Evolutionary conservation across 2,113 vertebrate genomes (phyloP).

Genomic region (Eurypyga helias): DNA sequence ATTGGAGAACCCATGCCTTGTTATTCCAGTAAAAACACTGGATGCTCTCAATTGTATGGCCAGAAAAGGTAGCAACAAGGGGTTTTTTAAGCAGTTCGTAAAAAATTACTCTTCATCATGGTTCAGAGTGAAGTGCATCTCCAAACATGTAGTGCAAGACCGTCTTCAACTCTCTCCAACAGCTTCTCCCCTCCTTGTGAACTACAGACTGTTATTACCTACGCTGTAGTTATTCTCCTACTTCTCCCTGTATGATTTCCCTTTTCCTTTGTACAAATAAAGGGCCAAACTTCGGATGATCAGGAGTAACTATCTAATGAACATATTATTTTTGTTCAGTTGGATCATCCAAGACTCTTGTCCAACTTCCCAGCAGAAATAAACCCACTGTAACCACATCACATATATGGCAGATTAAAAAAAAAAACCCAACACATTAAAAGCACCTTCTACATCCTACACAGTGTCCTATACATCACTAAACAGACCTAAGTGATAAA

Average conservation of each 20-base stretch:
- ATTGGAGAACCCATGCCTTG: not conserved
- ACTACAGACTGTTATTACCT: not conserved
- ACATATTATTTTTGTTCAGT: not conserved
- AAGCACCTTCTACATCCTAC: not conserved
- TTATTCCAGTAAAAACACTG: not conserved
- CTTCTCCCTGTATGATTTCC: not conserved
- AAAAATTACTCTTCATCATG: not conserved
- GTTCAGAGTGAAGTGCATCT: not conserved
- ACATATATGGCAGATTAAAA: not conserved
- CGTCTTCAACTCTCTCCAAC: not conserved
- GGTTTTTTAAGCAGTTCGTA: not conserved
- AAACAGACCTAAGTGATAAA: not conserved
- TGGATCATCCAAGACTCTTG: not conserved
- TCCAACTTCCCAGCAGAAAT: not conserved
- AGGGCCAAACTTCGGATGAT: not conserved
- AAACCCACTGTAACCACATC: not conserved
- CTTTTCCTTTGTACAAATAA: not conserved
- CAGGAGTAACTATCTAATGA: not conserved
- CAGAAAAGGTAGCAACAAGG: not conserved
- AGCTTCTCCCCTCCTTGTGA: not conserved
- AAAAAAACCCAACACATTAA: not conserved
- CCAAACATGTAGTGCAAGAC: fast-evolving
- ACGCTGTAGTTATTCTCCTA: not conserved
- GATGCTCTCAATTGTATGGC: not conserved
- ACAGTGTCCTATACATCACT: not conserved